Percentiles rank a stretch among this genome's conserved stretches.
Conservation (phyloP, 2,797 vertebrate genomes). For the Cottoperca gobio region DNA sequence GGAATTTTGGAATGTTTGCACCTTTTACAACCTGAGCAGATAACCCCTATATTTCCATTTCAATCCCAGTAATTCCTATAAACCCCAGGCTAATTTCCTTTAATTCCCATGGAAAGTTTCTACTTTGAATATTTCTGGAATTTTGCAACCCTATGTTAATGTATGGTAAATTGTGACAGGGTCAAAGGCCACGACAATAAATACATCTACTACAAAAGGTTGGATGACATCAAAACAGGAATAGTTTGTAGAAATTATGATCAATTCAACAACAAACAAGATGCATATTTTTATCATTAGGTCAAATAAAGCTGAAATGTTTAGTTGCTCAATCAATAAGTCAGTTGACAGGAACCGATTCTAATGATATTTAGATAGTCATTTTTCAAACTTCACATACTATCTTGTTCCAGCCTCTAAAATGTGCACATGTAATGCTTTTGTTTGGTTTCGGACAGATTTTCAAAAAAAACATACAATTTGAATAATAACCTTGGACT, state of each 20-base stretch:
- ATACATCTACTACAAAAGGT: neutral
- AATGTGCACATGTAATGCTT: neutral
- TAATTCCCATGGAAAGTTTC: no score
- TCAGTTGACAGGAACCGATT: neutral
- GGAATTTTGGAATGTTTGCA: no score
- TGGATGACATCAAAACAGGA: neutral
- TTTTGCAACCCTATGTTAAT: no score
- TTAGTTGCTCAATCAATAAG: neutral
- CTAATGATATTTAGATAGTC: neutral
- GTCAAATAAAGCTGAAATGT: neutral
- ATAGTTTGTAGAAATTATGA: neutral
- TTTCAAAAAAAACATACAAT: neutral
- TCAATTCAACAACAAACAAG: neutral
- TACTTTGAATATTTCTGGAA: no score
- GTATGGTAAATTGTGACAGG: constrained; percentile 7
- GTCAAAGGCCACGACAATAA: constrained; percentile 29
- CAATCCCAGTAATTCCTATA: no score
- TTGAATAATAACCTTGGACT: neutral
- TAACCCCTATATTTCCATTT: no score
- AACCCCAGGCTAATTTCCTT: no score
- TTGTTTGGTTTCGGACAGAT: neutral
- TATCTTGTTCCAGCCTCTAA: neutral
- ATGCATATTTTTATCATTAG: neutral
- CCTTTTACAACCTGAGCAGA: no score
- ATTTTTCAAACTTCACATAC: neutral